Percentiles rank a stretch among this genome's conserved stretches.
phyloP scores from a whole-genome alignment of 53 echinoderm and acorn worm genomes.

The Apostichopus leukothele region DNA sequence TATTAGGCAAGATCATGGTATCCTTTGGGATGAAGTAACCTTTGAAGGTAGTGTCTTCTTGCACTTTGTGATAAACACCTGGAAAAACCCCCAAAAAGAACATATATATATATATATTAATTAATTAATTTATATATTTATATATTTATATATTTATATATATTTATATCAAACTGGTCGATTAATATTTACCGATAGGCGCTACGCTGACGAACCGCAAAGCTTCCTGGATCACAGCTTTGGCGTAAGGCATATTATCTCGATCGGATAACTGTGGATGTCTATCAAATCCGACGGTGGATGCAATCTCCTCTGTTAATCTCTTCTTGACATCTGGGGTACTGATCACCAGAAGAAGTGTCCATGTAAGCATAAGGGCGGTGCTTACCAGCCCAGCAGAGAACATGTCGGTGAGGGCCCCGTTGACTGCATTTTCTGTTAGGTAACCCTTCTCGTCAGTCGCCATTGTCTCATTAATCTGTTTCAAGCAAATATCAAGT shows the following conservation, averaged over 20 bases:
- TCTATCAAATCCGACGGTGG: constrained; percentile 2
- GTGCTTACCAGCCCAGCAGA: constrained; percentile 36
- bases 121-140: too few species aligned
- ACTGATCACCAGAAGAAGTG: background rate
- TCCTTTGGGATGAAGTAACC: constrained; percentile 22
- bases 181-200: constrained; percentile 15
- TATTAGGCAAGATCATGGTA: constrained; percentile 34
- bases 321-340: background rate
- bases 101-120: too few species aligned
- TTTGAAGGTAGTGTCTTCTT: constrained; percentile 30
- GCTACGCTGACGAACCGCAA: constrained; percentile 28
- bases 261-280: constrained; percentile 18
- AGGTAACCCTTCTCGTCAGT: constrained; percentile 9
- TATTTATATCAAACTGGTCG: too few species aligned
- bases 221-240: constrained; percentile 36
- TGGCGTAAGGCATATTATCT: constrained; percentile 22
- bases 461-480: background rate
- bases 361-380: constrained; percentile 8
- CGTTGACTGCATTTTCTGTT: constrained; percentile 14
- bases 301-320: background rate
- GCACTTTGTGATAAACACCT: constrained; percentile 36
- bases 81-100: too few species aligned
- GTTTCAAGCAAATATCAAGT: constrained; percentile 11
- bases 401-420: constrained; percentile 21
- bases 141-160: too few species aligned